Evolutionary conservation across 2,797 vertebrate genomes (phyloP), one percentile per base, ranked within the genome.

Genomic region (Ataeniobius toweri): DNA sequence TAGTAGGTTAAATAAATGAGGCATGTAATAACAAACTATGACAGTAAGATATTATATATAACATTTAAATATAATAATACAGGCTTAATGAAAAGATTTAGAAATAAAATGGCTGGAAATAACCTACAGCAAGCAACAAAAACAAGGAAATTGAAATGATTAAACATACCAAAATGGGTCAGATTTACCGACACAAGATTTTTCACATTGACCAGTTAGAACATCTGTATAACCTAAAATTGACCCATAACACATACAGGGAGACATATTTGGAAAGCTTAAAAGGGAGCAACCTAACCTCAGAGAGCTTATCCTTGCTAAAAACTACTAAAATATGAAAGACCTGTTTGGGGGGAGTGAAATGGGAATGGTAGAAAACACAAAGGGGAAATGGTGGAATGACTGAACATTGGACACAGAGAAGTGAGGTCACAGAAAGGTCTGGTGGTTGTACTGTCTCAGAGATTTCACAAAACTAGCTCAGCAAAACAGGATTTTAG

Each of bases 281-380:
- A 74, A 73, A 88, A 85, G 76, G 74, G 67, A 83, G 53, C 46
- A 77, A 73, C 56, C 86, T 85, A 86, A 88, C 87, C 87, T 86
- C n/a, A 59, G 76, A 86, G 80, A 86, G 78, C 75, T 78, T 24
- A 84, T 84, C 77, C 56, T 59, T 58, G 67, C 83, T 83, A 85
- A 90, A 90, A 86, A 77, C 86, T 88, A 68, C 77, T 91, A 75
- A 93, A 91, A 90, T 85, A 91, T 92, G 86, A 88, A 93, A 80
- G 82, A 83, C 26, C 10, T 78, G 68, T 59, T 71, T 58, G 70
- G 36, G 78, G 39, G 61, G 59, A 68, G 73, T 39, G 76, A 69
- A 55, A 44, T 63, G 69, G 71, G 51, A 48, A 48, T 74, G 74
- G 48, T 73, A 48, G 75, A 31, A 84, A 78, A 85, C 75, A 75